Base-by-base conservation (phyloP, 2,797 vertebrate genomes). In the Oryzias sinensis region DNA sequence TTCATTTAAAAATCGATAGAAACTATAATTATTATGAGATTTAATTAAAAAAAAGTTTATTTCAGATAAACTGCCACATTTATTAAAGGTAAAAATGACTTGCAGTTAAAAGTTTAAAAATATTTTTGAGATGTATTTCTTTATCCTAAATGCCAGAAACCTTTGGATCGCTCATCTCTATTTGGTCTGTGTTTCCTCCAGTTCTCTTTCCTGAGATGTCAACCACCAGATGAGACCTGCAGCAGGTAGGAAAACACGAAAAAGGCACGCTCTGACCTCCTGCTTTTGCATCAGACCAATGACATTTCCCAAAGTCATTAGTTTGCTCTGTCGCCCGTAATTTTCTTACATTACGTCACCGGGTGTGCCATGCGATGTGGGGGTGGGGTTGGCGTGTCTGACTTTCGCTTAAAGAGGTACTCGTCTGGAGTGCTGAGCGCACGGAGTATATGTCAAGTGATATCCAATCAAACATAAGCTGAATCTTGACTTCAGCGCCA, bases 161-260 rank as follows among this genome's bases (percentile, higher is more conserved):
- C 58, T 40, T 4, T 45, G 9, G 17, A 5, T 68, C 63, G 80
- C 72, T 55, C 63, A 72, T 53, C 29, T 65, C 60, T 74, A 71
- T 14, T 66, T 59, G 24, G 44, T 65, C 22, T 77, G 5, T 53
- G 54, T 79, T 50, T 62, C 61, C 61, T 83, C 80, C 83, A 96
- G 95, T 88, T 91, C 92, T 94, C 92, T 94, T 68, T 93, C 93
- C 95, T 96, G 95, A 94, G 95, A 95, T 87, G 73, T 87, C 80
- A 91, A 90, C 87, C 92, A 87, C 90, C 95, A 88, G 87, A 96
- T 94, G 94, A 92, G 88, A 92, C 90, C 92, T 84, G 89, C 59
- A 70, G 80, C 80, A 90, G 88, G 88, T 90, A 83, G 81, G 87
- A 68, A 42, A 45, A 61, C 50, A 59, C 55, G 42, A n/a, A 63